Conservation (phyloP, 2,888 invertebrate genomes). For the Chrysina gloriosa region DNA sequence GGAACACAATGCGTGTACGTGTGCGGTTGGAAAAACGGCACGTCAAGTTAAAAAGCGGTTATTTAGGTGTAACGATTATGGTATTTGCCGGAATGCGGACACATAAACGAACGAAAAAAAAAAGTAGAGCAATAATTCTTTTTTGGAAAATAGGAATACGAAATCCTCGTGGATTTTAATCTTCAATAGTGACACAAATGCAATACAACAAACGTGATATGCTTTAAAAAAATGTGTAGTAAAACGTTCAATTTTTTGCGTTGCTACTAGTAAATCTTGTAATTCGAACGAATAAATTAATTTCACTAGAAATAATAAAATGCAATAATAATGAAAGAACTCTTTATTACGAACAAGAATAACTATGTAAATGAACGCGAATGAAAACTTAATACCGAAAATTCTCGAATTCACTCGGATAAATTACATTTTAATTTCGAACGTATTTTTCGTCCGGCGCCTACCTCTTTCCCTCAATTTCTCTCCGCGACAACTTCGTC, state of each 20-base stretch:
- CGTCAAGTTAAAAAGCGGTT: conserved; percentile 28
- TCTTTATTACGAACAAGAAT: conserved; percentile 3
- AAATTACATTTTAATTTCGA: conserved; percentile 23
- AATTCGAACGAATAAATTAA: no score
- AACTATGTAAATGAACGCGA: conserved; percentile 1
- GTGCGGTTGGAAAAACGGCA: conserved; percentile 13
- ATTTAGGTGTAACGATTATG: conserved; percentile 30
- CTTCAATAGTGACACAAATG: neutral
- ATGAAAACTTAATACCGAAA: conserved; percentile 15
- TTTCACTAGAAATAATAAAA: no score
- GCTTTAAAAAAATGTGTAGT: no score
- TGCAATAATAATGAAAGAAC: neutral
- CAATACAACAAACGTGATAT: no score
- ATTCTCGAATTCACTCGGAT: neutral
- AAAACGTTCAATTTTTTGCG: no score
- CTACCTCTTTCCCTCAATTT: neutral
- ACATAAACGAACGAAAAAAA: conserved; percentile 12
- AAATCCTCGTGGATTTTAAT: neutral
- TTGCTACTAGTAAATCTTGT: no score
- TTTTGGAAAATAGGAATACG: neutral
- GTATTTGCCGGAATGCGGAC: conserved; percentile 25
- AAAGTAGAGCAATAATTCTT: conserved; percentile 3
- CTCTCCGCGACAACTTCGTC: conserved; percentile 13
- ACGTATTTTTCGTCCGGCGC: conserved; percentile 1
- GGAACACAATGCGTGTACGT: neutral